These are phyloP conservation scores for Sardina pilchardus DNA, from an alignment of 2,113 vertebrate species.

Conservation along the genomic window DNA sequence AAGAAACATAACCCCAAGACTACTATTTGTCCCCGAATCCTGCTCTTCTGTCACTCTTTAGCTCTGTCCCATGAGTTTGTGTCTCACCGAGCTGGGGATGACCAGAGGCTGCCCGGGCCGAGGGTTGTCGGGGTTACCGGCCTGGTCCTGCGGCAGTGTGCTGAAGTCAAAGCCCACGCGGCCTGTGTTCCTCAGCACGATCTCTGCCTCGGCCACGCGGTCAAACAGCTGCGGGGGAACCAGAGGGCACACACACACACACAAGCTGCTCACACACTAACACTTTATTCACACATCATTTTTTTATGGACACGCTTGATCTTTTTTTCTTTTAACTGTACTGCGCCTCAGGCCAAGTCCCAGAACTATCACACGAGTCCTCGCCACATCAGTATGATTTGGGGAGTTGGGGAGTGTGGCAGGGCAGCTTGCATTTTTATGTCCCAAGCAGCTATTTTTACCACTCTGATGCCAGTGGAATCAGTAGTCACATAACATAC, in stretches of 20 bases:
- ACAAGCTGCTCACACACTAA: neutral
- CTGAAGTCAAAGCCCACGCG: slow-evolving; percentile 77
- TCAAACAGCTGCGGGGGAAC: slow-evolving; percentile 74
- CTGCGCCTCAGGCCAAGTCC: neutral
- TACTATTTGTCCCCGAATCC: neutral
- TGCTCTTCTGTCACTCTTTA: neutral
- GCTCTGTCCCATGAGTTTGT: neutral
- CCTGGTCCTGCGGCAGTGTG: slow-evolving; percentile 40
- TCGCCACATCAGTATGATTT: neutral
- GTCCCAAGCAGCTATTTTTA: neutral
- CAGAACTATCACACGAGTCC: neutral
- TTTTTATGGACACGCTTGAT: neutral
- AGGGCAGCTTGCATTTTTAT: neutral
- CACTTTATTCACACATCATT: neutral
- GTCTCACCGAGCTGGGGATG: slow-evolving; percentile 74
- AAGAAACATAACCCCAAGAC: neutral
- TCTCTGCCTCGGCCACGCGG: slow-evolving; percentile 58
- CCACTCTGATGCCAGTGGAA: neutral
- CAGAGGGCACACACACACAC: neutral
- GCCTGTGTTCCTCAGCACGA: slow-evolving; percentile 77
- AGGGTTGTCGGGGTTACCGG: slow-evolving; percentile 32
- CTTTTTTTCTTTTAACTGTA: neutral
- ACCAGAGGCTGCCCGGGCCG: slow-evolving; percentile 71
- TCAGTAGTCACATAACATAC: neutral
- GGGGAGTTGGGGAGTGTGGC: neutral